These are phyloP conservation scores for Taphrorychus bicolor DNA, from an alignment of 2,888 invertebrate species.

Conservation along the genomic window DNA sequence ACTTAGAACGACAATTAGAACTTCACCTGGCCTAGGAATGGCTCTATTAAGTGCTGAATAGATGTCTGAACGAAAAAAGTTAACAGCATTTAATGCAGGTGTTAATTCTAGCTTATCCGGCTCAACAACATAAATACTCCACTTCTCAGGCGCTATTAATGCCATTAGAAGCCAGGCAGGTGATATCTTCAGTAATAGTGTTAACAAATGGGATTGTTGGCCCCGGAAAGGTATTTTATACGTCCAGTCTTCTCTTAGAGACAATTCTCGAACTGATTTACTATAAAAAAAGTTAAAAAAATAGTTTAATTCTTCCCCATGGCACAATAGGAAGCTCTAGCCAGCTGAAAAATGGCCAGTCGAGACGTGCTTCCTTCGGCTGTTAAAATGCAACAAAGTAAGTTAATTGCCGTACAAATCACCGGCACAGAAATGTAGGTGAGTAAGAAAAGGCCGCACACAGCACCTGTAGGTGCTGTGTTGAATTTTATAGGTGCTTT, in stretches of 20 bases:
- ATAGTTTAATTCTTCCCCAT: background rate
- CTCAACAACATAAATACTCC: background rate
- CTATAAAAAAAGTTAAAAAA: no score
- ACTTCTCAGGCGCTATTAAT: background rate
- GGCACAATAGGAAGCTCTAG: background rate
- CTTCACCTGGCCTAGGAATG: background rate
- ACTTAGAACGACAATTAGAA: no score
- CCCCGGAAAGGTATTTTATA: background rate
- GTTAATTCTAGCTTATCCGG: background rate
- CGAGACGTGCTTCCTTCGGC: background rate
- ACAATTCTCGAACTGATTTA: no score
- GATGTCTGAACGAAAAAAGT: background rate
- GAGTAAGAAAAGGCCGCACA: constrained; percentile 16
- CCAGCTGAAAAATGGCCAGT: background rate
- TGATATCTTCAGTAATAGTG: background rate
- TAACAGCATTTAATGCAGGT: background rate
- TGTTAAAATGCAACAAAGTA: constrained; percentile 20
- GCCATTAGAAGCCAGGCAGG: background rate
- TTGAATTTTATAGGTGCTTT: constrained; percentile 33
- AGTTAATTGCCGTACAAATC: constrained; percentile 25
- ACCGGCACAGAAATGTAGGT: constrained; percentile 12
- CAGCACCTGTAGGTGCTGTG: constrained; percentile 27
- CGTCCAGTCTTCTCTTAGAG: no score
- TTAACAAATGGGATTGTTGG: background rate
- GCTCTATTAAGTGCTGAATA: background rate